Evolutionary conservation across 2,888 invertebrate genomes (phyloP), one percentile per base, ranked within the genome.

Genomic region (Pammene aurita): DNA sequence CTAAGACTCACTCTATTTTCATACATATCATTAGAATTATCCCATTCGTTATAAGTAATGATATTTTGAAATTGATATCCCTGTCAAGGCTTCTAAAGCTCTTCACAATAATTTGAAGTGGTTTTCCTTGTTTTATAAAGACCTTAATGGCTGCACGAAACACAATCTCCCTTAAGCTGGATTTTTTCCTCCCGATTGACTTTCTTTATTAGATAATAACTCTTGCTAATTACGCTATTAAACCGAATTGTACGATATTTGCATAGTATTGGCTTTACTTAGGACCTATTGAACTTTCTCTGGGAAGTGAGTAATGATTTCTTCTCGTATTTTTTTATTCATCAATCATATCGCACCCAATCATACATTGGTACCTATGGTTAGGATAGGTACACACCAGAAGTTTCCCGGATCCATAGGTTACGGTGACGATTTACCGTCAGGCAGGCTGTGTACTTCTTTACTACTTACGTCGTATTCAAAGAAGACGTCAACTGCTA

Each of bases 131-230:
- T 65, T 69, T 60, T 44, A 16, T 44, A 67, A 61, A 56, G 48
- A 34, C 46, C 18, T 35, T 67, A 67, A 67, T 61, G 67, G 61
- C 38, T 34, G 52, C 16, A 41, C 46, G 35, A 60, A 69, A 60
- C 60, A 60, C 60, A 69, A 65, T 65, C 41, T 65, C 60, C 65
- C 38, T 38, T 62, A 41, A 46, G 69, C 46, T 54, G 54, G 52
- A 26, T 60, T 54, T 69, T 54, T 69, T 48, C 58, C 44, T 26
- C 58, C 54, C 58, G 65, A 69, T 69, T 55, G 54, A 60, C 69
- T 69, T 65, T 69, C 54, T 69, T n/a, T 69, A 69, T 69, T 54
- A 55, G 54, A 69, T 60, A 60, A 69, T 69, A 69, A 65, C 69
- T 69, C 60, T n/a, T 11, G 42, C 64, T 69, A 69, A 69, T 69